phyloP scores from a whole-genome alignment of 2,113 vertebrate species.

The Cinclus mexicanus region DNA sequence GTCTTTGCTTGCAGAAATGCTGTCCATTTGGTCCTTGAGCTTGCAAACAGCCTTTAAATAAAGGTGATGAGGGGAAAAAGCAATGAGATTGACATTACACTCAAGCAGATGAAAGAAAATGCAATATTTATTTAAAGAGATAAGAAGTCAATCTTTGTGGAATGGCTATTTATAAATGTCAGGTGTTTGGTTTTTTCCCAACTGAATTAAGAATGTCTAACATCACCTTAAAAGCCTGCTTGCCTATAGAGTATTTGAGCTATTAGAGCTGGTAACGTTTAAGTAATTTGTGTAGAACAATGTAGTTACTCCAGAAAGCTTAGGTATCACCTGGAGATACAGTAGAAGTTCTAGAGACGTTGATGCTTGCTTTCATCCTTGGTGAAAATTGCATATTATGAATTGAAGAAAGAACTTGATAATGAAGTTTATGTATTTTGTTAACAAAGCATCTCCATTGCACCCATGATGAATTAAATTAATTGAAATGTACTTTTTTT shows the following conservation, averaged over 20 bases:
- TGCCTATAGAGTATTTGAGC: conserved; percentile 63
- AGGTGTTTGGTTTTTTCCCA: neutral
- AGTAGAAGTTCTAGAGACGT: conserved; percentile 33
- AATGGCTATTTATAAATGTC: neutral
- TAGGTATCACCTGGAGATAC: neutral
- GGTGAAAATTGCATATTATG: neutral
- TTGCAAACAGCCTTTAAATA: conserved; percentile 70
- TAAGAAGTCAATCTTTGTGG: neutral
- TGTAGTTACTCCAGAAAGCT: conserved; percentile 9
- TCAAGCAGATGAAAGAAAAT: conserved; percentile 26
- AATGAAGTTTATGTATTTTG: neutral
- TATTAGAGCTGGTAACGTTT: conserved; percentile 59
- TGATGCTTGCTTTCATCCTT: conserved; percentile 35
- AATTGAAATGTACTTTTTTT: conserved; percentile 4
- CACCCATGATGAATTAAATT: neutral
- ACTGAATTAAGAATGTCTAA: conserved; percentile 31
- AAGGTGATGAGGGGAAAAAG: conserved; percentile 74
- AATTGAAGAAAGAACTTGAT: conserved; percentile 13
- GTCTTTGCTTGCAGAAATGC: conserved; percentile 71
- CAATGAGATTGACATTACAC: neutral
- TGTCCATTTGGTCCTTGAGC: conserved; percentile 65
- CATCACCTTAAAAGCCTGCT: conserved; percentile 75
- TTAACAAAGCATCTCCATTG: neutral
- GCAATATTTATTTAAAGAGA: neutral
- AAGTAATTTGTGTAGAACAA: conserved; percentile 22